phyloP scores from a whole-genome alignment of 2,888 invertebrate genomes.

The Shargacucullia verbasci region DNA sequence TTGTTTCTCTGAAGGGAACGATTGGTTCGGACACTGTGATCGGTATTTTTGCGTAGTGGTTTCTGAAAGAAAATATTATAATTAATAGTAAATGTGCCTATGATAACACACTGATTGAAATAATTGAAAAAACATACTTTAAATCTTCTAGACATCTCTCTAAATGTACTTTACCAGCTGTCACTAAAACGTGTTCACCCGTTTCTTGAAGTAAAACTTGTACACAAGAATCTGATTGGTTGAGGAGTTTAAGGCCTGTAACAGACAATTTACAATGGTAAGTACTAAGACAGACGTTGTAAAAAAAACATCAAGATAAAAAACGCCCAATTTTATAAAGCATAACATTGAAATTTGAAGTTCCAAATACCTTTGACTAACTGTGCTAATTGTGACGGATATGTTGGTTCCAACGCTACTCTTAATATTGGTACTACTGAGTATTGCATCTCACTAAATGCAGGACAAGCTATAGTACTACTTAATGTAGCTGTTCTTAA shows the following conservation, averaged over 20 bases:
- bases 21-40: slow-evolving; percentile 98
- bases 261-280: slow-evolving; percentile 26
- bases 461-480: slow-evolving; percentile 93
- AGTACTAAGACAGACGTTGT: too few relatives aligned
- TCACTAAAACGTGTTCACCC: slow-evolving; percentile 98
- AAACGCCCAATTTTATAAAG: neutral
- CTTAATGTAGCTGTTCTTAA: slow-evolving; percentile 97
- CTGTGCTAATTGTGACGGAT: slow-evolving; percentile 93
- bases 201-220: slow-evolving; percentile 96
- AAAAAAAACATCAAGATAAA: neutral
- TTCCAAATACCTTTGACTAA: slow-evolving; percentile 88
- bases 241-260: slow-evolving; percentile 94
- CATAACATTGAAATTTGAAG: neutral
- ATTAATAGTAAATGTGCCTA: too few relatives aligned
- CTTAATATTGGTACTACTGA: slow-evolving; percentile 96
- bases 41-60: slow-evolving; percentile 94
- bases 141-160: slow-evolving; percentile 98
- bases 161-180: slow-evolving; percentile 99
- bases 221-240: slow-evolving; percentile 98
- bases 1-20: slow-evolving; percentile 98
- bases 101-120: too few relatives aligned
- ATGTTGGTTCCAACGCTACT: slow-evolving; percentile 97
- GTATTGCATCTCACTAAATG: slow-evolving; percentile 94
- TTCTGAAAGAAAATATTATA: slow-evolving; percentile 63
- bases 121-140: slow-evolving; percentile 78